Evolutionary conservation across 2,797 vertebrate species (phyloP), one percentile per base, ranked within the genome.

Genomic region (Perodicticus potto): DNA sequence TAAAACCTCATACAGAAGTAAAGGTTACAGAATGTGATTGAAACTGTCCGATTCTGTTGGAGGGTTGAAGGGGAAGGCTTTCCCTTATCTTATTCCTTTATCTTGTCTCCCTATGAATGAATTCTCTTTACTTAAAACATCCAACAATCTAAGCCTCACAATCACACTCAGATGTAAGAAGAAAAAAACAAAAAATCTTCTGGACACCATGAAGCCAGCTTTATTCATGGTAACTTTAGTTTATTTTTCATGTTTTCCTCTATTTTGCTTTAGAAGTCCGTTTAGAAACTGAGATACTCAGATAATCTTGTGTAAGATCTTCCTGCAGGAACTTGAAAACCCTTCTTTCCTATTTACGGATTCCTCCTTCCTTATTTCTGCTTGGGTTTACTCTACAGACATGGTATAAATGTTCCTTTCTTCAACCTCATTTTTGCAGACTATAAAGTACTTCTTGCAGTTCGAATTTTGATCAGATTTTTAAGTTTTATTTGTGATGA

Each of bases 41-140:
- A 92, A 96, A 27, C 32, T 96, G 2, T 94, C 94, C 16, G 37
- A 77, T 95, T 97, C 96, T 97, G 9, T 16, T 73, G 67, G 49
- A 29, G 19, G 22, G 20, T 23, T 90, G 7, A 11, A 1, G 16
- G 3, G 0, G 17, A 93, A 91, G 34, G 4, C 1, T 82, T 93
- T 95, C 37, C 53, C 84, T 97, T 91, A 88, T 88, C 53, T 95
- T 32, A 84, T 16, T 53, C 49, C 49, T 53, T 53, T 53, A 53
- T 53, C 49, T 16, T 53, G 49, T 53, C 49, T 53, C 49, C 14
- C 49, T 53, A 53, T 53, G 16, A 53, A 53, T 53, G 49, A 53
- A 53, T 14, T 53, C 49, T 53, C 14, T 53, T 90, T 77, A 1
- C 72, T 67, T 97, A 96, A 98, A 95, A 55, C 49, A 37, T 96